Percentiles rank a stretch among this genome's conserved stretches.
Conservation (phyloP, 2,113 vertebrate species). For the Ginglymostoma cirratum region DNA sequence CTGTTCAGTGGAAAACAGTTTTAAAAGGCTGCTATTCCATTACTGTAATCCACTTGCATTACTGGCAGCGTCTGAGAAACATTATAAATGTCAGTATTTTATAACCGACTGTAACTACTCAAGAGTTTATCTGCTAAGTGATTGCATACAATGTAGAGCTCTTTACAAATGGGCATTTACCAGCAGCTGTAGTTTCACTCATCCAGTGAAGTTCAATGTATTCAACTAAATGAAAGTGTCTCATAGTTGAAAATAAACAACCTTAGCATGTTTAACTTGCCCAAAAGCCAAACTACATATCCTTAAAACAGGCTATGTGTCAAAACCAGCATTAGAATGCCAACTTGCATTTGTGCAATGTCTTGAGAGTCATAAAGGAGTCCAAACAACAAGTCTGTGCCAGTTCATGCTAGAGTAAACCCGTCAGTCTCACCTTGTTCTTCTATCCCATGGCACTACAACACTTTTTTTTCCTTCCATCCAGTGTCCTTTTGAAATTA, state of each 20-base stretch:
- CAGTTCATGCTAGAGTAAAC: too few species aligned
- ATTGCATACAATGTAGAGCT: not conserved
- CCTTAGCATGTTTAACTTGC: not conserved
- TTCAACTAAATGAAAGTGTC: not conserved
- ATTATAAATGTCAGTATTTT: constrained; percentile 3
- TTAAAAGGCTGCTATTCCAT: not conserved
- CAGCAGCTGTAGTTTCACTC: not conserved
- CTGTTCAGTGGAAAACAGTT: not conserved
- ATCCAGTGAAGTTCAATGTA: not conserved
- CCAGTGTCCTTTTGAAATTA: too few species aligned
- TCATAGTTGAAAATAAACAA: not conserved
- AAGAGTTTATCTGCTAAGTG: not conserved
- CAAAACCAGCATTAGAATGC: not conserved
- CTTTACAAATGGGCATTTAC: not conserved
- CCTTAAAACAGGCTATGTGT: not conserved
- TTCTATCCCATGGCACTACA: too few species aligned
- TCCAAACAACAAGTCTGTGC: too few species aligned
- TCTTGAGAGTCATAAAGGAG: not conserved
- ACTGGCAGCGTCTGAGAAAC: not conserved
- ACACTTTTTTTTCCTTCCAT: too few species aligned
- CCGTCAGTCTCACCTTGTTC: too few species aligned
- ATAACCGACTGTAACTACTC: not conserved
- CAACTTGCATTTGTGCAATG: not conserved
- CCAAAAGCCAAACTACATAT: not conserved
- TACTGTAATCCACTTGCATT: not conserved